phyloP scores from a whole-genome alignment of 1,140 invertebrate genomes.

The Neocloeon triangulifer region DNA sequence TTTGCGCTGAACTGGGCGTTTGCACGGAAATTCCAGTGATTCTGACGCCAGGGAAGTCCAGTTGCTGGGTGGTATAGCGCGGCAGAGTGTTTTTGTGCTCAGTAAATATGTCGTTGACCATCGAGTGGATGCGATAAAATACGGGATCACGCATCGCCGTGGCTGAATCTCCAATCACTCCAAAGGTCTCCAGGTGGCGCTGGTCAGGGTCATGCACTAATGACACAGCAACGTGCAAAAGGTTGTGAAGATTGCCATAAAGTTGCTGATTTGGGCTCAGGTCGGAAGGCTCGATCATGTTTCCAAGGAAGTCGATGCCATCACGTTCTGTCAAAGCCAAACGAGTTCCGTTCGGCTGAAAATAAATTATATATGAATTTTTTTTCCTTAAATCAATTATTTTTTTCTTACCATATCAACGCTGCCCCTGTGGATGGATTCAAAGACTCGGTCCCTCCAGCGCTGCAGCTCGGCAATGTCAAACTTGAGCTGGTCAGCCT shows the following conservation, averaged over 20 bases:
- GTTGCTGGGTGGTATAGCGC: constrained; percentile 13
- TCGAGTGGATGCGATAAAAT: constrained; percentile 17
- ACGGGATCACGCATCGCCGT: constrained; percentile 17
- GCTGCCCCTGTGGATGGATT: constrained; percentile 44
- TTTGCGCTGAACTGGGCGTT: constrained; percentile 7
- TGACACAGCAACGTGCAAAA: constrained; percentile 39
- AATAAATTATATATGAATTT: constrained; percentile 9
- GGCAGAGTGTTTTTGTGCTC: constrained; percentile 13
- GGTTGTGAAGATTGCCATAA: constrained; percentile 56
- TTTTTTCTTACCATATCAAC: constrained; percentile 26
- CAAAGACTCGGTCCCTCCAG: constrained; percentile 49
- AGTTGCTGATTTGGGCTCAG: constrained; percentile 38
- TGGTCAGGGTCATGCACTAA: constrained; percentile 48
- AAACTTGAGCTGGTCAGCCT: constrained; percentile 34
- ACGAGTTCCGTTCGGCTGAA: constrained; percentile 21
- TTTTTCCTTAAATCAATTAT: not conserved
- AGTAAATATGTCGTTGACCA: constrained; percentile 16
- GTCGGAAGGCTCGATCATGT: constrained; percentile 48
- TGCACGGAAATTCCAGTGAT: constrained; percentile 10
- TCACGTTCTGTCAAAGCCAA: constrained; percentile 24
- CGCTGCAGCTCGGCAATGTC: constrained; percentile 44
- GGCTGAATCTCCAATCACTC: constrained; percentile 14
- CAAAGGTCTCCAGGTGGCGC: constrained; percentile 26
- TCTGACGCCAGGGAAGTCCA: constrained; percentile 12
- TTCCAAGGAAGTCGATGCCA: constrained; percentile 32